Percentiles rank a stretch among this genome's conserved stretches.
Evolutionary conservation across 2,797 vertebrate genomes (phyloP).

Genomic region (Sebastes baramenuke): DNA sequence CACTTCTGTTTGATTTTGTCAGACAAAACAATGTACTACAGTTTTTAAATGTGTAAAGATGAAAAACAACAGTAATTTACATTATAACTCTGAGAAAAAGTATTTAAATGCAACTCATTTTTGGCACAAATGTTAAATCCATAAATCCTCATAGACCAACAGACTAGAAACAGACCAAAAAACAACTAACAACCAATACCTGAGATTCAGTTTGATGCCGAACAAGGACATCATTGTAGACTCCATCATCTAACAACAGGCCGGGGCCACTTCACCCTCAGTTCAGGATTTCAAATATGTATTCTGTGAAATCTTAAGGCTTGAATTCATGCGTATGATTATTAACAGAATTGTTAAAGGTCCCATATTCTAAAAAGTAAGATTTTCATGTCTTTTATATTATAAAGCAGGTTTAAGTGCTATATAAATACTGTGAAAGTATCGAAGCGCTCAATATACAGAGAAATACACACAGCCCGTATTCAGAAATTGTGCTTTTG

Average conservation of each 20-base stretch:
- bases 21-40: neutral
- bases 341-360: neutral
- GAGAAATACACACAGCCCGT: too few species aligned
- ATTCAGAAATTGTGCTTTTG: too few species aligned
- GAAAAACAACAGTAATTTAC: neutral
- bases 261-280: neutral
- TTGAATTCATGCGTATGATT: neutral
- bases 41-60: neutral
- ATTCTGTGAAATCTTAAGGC: neutral
- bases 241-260: neutral
- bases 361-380: too few species aligned
- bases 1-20: neutral
- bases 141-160: neutral
- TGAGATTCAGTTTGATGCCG: slow-evolving; percentile 36
- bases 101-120: neutral
- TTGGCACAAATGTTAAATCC: neutral
- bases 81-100: neutral
- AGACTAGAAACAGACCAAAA: neutral
- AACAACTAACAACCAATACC: slow-evolving; percentile 33
- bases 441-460: too few species aligned
- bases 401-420: too few species aligned
- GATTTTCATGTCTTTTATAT: too few species aligned
- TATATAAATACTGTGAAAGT: too few species aligned
- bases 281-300: neutral
- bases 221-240: neutral